These are phyloP conservation scores for Gambusia holbrooki DNA, from an alignment of 2,113 vertebrate species.

Conservation along the genomic window DNA sequence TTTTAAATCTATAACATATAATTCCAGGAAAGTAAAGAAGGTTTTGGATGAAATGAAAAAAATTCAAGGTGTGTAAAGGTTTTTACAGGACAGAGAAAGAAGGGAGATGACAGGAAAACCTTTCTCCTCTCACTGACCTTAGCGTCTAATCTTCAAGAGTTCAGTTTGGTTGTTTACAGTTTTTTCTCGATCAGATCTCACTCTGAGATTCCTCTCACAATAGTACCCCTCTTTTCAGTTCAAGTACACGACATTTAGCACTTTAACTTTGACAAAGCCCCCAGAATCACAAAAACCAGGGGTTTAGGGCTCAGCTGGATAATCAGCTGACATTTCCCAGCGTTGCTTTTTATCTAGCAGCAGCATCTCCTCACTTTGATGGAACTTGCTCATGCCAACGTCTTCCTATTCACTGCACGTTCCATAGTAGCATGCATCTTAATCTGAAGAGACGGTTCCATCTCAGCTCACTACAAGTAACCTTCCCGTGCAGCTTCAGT, in stretches of 20 bases:
- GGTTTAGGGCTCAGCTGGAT: slow-evolving; percentile 36
- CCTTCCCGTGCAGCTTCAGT: slow-evolving; percentile 50
- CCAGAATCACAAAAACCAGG: slow-evolving; percentile 38
- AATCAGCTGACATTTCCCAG: slow-evolving; percentile 48
- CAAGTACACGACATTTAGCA: slow-evolving; percentile 45
- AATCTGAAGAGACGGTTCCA: slow-evolving; percentile 73
- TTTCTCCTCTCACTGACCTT: not conserved
- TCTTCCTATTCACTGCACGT: slow-evolving; percentile 60
- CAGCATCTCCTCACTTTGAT: slow-evolving; percentile 13
- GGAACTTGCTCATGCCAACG: not conserved
- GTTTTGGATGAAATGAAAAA: not conserved
- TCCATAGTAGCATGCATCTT: slow-evolving; percentile 52
- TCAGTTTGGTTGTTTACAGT: slow-evolving; percentile 17
- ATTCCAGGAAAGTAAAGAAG: not conserved
- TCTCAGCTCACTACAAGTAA: slow-evolving; percentile 59
- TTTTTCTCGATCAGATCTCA: slow-evolving; percentile 1
- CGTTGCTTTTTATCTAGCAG: slow-evolving; percentile 40
- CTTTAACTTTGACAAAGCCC: slow-evolving; percentile 29
- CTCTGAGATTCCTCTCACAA: slow-evolving; percentile 12
- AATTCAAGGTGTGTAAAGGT: not conserved
- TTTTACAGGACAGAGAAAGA: not conserved
- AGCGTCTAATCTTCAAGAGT: slow-evolving; percentile 5
- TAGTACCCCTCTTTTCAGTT: slow-evolving; percentile 34
- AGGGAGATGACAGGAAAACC: not conserved
- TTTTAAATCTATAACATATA: not conserved